Percentiles rank a stretch among this genome's conserved stretches.
These are phyloP conservation scores for Ectemnius continuus DNA, from an alignment of 2,888 invertebrate species.

Conservation along the genomic window DNA sequence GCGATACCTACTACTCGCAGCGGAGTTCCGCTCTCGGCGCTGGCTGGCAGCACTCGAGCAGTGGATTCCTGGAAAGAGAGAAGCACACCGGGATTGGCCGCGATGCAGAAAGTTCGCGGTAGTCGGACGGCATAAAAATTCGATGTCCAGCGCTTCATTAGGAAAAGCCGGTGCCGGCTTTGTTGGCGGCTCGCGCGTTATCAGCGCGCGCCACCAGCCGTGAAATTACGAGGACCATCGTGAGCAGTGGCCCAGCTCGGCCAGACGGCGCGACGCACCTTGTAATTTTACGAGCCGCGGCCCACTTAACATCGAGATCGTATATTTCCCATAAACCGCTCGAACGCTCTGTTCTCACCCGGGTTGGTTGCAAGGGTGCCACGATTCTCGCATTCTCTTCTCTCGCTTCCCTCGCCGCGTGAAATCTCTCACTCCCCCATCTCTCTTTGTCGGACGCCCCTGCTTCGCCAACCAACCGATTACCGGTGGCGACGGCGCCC, in stretches of 20 bases:
- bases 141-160: slow-evolving; percentile 43
- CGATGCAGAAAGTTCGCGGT: neutral
- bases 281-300: slow-evolving; percentile 59
- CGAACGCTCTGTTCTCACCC: slow-evolving; percentile 23
- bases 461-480: slow-evolving; percentile 17
- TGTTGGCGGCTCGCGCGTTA: slow-evolving; percentile 34
- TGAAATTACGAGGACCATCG: slow-evolving; percentile 51
- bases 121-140: slow-evolving; percentile 32
- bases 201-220: slow-evolving; percentile 49
- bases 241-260: slow-evolving; percentile 1
- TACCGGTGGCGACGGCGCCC: slow-evolving; percentile 18
- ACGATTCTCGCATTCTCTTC: neutral
- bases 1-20: slow-evolving; percentile 38
- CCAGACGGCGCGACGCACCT: slow-evolving; percentile 22
- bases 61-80: neutral
- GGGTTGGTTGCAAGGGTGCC: slow-evolving; percentile 11
- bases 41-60: slow-evolving; percentile 2
- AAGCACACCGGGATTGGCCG: neutral
- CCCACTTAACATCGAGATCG: slow-evolving; percentile 40
- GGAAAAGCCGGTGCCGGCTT: slow-evolving; percentile 21
- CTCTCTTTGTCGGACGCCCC: slow-evolving; percentile 21
- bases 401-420: neutral
- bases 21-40: slow-evolving; percentile 11
- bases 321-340: slow-evolving; percentile 40
- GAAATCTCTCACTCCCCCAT: neutral